Evolutionary conservation across 2,797 vertebrate genomes (phyloP).

Genomic region (Lates japonicus): DNA sequence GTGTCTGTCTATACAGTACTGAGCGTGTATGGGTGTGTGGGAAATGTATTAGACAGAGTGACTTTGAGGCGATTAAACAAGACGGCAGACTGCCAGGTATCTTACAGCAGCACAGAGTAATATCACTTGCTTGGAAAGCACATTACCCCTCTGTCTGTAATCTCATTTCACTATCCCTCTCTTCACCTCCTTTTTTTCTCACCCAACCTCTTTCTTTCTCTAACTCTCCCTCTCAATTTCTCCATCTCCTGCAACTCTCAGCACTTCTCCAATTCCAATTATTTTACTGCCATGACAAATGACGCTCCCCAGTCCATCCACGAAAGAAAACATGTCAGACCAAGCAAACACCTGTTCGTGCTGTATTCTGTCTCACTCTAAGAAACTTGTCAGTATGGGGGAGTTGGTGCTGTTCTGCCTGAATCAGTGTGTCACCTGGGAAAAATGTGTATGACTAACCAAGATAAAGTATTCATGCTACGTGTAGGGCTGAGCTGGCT

Average conservation of each 20-base stretch:
- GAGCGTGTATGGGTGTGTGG: background rate
- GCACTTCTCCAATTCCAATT: slow-evolving; percentile 26
- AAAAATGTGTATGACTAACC: slow-evolving; percentile 54
- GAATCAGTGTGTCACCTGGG: slow-evolving; percentile 51
- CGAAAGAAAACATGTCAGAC: slow-evolving; percentile 29
- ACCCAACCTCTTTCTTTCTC: background rate
- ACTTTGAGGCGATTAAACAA: slow-evolving; percentile 4
- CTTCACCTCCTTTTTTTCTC: background rate
- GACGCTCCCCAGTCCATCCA: background rate
- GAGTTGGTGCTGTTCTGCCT: slow-evolving; percentile 31
- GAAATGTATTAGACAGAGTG: background rate
- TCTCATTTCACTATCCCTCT: background rate
- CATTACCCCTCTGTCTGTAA: background rate
- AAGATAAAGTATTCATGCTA: slow-evolving; percentile 66
- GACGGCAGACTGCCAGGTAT: background rate
- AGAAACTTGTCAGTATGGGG: slow-evolving; percentile 31
- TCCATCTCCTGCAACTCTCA: slow-evolving; percentile 10
- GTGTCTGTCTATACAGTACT: background rate
- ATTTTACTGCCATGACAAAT: slow-evolving; percentile 35
- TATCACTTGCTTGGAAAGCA: background rate
- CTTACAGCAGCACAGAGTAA: background rate
- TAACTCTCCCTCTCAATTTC: background rate
- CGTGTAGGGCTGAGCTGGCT: slow-evolving; percentile 17
- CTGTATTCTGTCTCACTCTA: background rate
- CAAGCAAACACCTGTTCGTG: slow-evolving; percentile 28